Percentiles rank a stretch among this genome's conserved stretches.
These are phyloP conservation scores for Danio kyathit DNA, from an alignment of 2,797 vertebrate species.

Conservation along the genomic window DNA sequence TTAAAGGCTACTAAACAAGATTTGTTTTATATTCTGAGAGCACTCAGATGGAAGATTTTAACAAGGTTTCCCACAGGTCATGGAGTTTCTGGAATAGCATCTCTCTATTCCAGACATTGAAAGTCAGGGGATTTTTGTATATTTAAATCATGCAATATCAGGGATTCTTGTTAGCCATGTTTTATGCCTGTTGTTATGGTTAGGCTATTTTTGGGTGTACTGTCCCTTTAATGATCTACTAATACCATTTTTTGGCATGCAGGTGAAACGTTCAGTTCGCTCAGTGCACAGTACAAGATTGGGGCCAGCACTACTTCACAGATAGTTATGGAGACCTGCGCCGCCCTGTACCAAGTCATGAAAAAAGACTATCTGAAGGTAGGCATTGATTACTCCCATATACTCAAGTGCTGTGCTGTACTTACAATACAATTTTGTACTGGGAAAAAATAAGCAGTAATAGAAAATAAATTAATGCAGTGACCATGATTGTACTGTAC, in stretches of 20 bases:
- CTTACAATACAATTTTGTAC: background rate
- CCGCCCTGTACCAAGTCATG: conserved; percentile 39
- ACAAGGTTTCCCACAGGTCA: no score
- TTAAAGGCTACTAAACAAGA: no score
- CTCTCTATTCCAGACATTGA: no score
- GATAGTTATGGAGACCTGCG: conserved; percentile 44
- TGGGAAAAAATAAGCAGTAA: background rate
- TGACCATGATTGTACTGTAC: no score
- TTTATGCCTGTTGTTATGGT: no score
- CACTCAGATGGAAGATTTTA: no score
- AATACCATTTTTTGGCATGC: background rate
- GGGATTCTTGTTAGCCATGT: no score
- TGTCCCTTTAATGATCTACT: background rate
- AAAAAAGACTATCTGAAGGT: conserved; percentile 43
- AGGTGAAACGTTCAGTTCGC: conserved; percentile 43
- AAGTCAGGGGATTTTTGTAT: no score
- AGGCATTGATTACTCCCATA: background rate
- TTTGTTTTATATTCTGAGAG: no score
- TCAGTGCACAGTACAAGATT: conserved; percentile 25
- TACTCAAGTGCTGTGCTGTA: background rate
- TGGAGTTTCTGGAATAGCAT: no score
- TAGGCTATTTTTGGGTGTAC: no score
- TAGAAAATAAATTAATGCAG: background rate
- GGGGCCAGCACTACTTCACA: conserved; percentile 45
- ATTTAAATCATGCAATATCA: no score